Conservation (phyloP, 2,113 vertebrate species). For the Pygoscelis adeliae region DNA sequence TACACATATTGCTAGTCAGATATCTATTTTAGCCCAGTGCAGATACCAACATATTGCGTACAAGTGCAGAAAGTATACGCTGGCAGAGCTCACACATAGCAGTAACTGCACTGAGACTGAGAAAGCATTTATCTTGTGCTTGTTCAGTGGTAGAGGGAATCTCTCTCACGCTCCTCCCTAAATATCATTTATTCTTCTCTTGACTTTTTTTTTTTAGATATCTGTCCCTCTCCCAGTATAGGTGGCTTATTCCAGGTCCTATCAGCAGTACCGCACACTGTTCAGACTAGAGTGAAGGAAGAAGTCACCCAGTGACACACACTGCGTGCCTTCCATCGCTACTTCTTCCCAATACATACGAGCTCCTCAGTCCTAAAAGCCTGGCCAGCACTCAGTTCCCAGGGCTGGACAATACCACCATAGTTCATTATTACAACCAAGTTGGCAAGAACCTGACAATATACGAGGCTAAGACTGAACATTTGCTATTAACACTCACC, state of each 20-base stretch:
- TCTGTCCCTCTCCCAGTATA: not conserved
- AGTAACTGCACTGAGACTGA: too few species aligned
- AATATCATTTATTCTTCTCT: not conserved
- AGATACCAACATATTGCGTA: rapidly evolving
- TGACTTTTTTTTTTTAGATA: not conserved
- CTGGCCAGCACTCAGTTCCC: not conserved
- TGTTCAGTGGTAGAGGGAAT: not conserved
- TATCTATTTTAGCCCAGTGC: not conserved
- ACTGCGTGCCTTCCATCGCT: rapidly evolving
- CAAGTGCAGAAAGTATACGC: rapidly evolving
- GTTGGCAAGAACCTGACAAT: not conserved
- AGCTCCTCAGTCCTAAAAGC: not conserved
- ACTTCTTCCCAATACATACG: not conserved
- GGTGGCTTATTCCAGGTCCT: not conserved
- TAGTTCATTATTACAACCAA: not conserved
- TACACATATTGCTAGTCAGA: too few species aligned
- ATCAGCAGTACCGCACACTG: not conserved
- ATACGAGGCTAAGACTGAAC: not conserved
- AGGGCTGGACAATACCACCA: not conserved
- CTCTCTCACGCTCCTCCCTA: not conserved
- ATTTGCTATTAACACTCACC: not conserved
- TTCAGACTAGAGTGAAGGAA: not conserved
- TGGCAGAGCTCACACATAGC: not conserved
- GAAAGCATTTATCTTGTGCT: not conserved
- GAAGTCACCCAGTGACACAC: not conserved